Base-by-base conservation (phyloP, 2,888 invertebrate species). In the Patella ulyssiponensis region DNA sequence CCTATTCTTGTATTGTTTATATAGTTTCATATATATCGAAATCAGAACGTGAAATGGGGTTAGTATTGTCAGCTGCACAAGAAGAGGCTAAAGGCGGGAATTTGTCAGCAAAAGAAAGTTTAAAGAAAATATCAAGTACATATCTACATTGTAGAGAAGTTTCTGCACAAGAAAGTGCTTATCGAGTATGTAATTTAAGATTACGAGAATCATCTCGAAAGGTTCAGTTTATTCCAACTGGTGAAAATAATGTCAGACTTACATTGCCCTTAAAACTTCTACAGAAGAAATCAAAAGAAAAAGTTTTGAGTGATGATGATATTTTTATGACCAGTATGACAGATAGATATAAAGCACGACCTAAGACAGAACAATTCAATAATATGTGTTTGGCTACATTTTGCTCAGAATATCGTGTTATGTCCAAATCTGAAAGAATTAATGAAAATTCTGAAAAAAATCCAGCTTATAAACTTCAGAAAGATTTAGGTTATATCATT, bases 11-110 rank as follows among this genome's bases (percentile, higher is more conserved):
- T 80, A 81, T 83, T 20, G 75, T 81, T 12, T 85, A 84, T 44
- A 84, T 85, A 64, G 79, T 84, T 0, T 81, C 83, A 9, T 83
- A 84, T 74, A 83, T 85, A 23, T 81, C 82, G 5, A 85, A 86
- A 77, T 76, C 80, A 54, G 81, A 80, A 70, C 70, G 54, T 51
- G 78, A 23, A 80, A 83, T 56, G 72, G 77, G 70, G 71, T 77
- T 33, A 17, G 77, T 82, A 4, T 64, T 82, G 1, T 23, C 73
- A 69, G 52, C 71, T 64, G 77, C 79, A 20, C 69, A 79, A 69
- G 74, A 77, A 56, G 81, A 81, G 71, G 74, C 78, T 27, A 20
- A 52, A 27, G 56, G 76, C 44, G 77, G 79, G 12, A 79, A 81
- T 72, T 27, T 71, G 15, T 27, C 76, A 77, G 79, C 80, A 33